Conservation (phyloP, 1,140 invertebrate genomes). For the Triops longicaudatus region DNA sequence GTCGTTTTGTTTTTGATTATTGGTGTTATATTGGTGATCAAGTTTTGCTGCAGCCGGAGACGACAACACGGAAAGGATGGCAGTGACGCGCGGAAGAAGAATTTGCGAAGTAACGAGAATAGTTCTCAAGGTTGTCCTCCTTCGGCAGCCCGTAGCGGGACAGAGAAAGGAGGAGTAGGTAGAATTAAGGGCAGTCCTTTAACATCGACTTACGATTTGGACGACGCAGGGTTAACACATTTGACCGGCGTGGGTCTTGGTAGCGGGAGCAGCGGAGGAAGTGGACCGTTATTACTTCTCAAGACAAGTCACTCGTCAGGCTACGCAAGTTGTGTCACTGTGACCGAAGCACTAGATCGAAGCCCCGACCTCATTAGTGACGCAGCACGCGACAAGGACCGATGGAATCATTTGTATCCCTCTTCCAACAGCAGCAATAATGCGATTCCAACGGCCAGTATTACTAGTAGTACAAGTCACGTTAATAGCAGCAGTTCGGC, state of each 20-base stretch:
- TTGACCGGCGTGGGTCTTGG: conserved; percentile 31
- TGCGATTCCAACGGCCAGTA: conserved; percentile 17
- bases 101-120: neutral
- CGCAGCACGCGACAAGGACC: conserved; percentile 48
- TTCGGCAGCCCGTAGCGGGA: conserved; percentile 16
- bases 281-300: conserved; percentile 17
- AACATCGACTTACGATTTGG: conserved; percentile 12
- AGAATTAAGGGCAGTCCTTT: neutral
- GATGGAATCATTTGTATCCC: conserved; percentile 16
- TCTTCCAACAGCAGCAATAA: conserved; percentile 16
- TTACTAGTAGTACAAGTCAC: conserved; percentile 20
- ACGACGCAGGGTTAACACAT: conserved; percentile 28
- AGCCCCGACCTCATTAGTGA: conserved; percentile 68
- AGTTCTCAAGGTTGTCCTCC: neutral
- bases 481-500: conserved; percentile 5
- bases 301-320: conserved; percentile 13
- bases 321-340: neutral
- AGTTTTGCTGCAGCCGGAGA: conserved; percentile 53
- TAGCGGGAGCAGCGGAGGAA: conserved; percentile 34
- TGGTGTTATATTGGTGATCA: conserved; percentile 50
- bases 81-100: conserved; percentile 12
- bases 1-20: conserved; percentile 46
- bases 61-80: conserved; percentile 19
- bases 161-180: neutral
- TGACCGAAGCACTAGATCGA: conserved; percentile 43